Base-by-base conservation (phyloP, 2,113 vertebrate species). In the Etheostoma spectabile region DNA sequence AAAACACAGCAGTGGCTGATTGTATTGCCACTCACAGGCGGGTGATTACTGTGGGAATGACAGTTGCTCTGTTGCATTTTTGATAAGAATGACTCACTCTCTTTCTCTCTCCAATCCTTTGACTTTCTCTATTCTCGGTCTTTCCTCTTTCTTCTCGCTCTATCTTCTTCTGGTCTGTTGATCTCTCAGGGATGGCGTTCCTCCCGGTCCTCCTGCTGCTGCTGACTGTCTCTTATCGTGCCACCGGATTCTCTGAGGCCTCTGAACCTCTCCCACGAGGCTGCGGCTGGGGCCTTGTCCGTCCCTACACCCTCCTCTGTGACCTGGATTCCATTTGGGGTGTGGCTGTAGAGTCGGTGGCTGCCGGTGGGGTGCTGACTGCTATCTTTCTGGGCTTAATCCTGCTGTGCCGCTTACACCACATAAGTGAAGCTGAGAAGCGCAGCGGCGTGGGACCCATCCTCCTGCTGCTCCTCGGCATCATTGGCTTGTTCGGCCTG, bases 281-380 rank as follows among this genome's bases (percentile, higher is more conserved):
- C 67, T 99, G 98, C 0, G 97, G 97, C 10, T 94, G 98, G 94
- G 97, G 97, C 22, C 94, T 97, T 0, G 93, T 94, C 30, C 96
- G 96, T 1, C 97, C 97, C 83, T 99, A 97, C 51, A 94, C 97
- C 10, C 94, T 97, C 83, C 96, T 99, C 74, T 99, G 98, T 3
- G 97, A 99, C 92, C 96, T 99, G 96, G 97, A 99, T 91, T 96
- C 97, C 68, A 92, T 98, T 27, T 99, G 98, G 98, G 98, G 98
- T 0, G 98, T 99, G 51, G 97, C 97, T 0, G 91, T 99, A 30
- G 98, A 98, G 90, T 96, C 96, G 0, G 95, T 96, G 13, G 97
- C 98, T 0, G 96, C 96, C 0, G 95, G 96, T 0, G 98, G 98
- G 0, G 95, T 92, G 63, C 93, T 99, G 89, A 96, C 96, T n/a